Base-by-base conservation (phyloP, 2,888 invertebrate genomes). In the Clusia tigrina region DNA sequence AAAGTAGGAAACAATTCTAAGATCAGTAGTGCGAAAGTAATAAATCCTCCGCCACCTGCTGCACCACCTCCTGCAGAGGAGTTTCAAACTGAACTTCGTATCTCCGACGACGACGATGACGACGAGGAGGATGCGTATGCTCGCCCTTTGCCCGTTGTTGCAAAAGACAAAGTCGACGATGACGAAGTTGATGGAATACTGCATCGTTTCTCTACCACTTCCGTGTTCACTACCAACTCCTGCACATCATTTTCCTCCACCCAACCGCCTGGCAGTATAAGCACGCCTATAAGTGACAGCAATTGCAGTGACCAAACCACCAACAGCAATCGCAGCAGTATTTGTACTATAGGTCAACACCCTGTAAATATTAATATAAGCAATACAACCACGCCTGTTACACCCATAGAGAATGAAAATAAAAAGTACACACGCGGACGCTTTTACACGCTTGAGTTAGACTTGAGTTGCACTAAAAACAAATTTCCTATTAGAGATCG, bases 391-490 rank as follows among this genome's bases (percentile, higher is more conserved):
- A 60, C 62, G 10, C 52, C 68, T 46, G 53, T 61, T 12, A 58
- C 68, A 48, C 62, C 73, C 20, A 69, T 78, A 55, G 74, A 78
- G 57, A 81, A 82, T 62, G 79, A 81, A 37, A 81, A 82, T 68
- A 79, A 76, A 32, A 78, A 80, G 66, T 79, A 75, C 57, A 73
- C 71, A 12, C 73, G 83, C 37, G 82, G 81, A 22, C 81, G 84
- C 20, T 84, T 82, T 66, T 79, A 83, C 67, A 84, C 83, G 37
- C 68, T 83, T 22, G 83, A 83, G 66, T 78, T 87, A 70, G 86
- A 86, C 75, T 81, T 87, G 66, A 86, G 86, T 66, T 87, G 86
- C 78, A 86, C 86, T 69, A 86, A 87, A 70, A 87, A 87, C 77
- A 87, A 87, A 79, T 87, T 87, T 83, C 87, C 87, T 68, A 87